A percentile compares a stretch with the other conserved stretches of the same genome.
These are phyloP conservation scores for Gila orcuttii DNA, from an alignment of 2,113 vertebrate genomes.

Conservation along the genomic window DNA sequence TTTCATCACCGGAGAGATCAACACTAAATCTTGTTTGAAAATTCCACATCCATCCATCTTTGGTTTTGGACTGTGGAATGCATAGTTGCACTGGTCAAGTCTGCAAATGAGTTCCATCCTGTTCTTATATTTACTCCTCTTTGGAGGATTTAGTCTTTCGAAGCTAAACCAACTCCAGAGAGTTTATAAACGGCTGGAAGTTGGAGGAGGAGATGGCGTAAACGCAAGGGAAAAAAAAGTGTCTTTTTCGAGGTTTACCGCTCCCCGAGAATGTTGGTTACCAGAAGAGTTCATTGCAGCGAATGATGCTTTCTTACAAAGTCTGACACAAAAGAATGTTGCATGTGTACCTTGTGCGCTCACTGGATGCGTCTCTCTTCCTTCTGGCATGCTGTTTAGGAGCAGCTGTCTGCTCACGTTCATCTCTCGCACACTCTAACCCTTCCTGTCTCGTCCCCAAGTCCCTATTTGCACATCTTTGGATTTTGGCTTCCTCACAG, in stretches of 20 bases:
- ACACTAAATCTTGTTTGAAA: slow-evolving; percentile 60
- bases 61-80: slow-evolving; percentile 91
- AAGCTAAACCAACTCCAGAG: slow-evolving; percentile 67
- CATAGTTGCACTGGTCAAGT: slow-evolving; percentile 86
- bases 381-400: slow-evolving; percentile 73
- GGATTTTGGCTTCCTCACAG: slow-evolving; percentile 69
- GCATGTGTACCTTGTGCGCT: slow-evolving; percentile 62
- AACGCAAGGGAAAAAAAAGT: slow-evolving; percentile 46
- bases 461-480: slow-evolving; percentile 69
- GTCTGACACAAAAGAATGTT: slow-evolving; percentile 74
- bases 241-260: slow-evolving; percentile 63
- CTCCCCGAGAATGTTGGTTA: slow-evolving; percentile 64
- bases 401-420: slow-evolving; percentile 73
- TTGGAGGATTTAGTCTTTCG: slow-evolving; percentile 59
- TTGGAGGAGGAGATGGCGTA: slow-evolving; percentile 33
- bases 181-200: slow-evolving; percentile 54
- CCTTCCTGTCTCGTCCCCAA: slow-evolving; percentile 65
- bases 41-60: slow-evolving; percentile 85
- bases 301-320: slow-evolving; percentile 70
- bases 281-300: slow-evolving; percentile 64
- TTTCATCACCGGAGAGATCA: slow-evolving; percentile 62
- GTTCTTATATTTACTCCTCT: slow-evolving; percentile 64
- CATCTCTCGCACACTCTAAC: slow-evolving; percentile 34
- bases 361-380: slow-evolving; percentile 6
- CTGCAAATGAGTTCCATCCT: slow-evolving; percentile 69